Conservation (phyloP, 2,113 vertebrate genomes). For the Chaetodon auriga region DNA sequence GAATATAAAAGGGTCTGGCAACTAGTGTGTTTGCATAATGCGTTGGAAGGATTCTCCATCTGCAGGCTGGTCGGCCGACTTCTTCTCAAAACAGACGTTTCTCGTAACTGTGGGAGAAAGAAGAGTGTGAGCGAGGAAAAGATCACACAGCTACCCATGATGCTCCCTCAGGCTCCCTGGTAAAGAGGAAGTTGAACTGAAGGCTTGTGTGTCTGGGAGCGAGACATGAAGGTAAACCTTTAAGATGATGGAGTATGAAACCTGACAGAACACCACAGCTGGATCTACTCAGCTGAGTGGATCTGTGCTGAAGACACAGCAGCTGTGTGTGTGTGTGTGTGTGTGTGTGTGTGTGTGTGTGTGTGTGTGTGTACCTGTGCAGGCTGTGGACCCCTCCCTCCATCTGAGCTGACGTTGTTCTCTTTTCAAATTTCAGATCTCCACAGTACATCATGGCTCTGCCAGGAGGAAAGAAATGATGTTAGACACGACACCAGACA, state of each 20-base stretch:
- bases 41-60: slow-evolving; percentile 30
- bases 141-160: slow-evolving; percentile 31
- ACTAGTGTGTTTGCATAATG: slow-evolving; percentile 53
- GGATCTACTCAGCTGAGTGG: background rate
- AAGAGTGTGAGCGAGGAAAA: slow-evolving; percentile 11
- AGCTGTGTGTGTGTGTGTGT: slow-evolving; percentile 64
- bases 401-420: slow-evolving; percentile 93
- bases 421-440: slow-evolving; percentile 98
- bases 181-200: slow-evolving; percentile 59
- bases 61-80: slow-evolving; percentile 12
- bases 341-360: slow-evolving; percentile 75
- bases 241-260: slow-evolving; percentile 37
- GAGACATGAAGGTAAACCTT: slow-evolving; percentile 40
- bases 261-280: background rate
- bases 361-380: slow-evolving; percentile 92
- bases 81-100: slow-evolving; percentile 94
- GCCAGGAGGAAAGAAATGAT: slow-evolving; percentile 8
- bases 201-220: slow-evolving; percentile 23
- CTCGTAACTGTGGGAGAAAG: slow-evolving; percentile 89
- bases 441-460: slow-evolving; percentile 99
- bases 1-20: background rate
- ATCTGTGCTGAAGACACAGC: background rate
- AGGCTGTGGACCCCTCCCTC: slow-evolving; percentile 97
- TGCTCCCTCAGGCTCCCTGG: slow-evolving; percentile 43
- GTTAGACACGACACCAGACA: background rate